Percentiles rank a stretch among this genome's conserved stretches.
phyloP scores from a whole-genome alignment of 2,888 invertebrate species.

The Stenurella melanura region DNA sequence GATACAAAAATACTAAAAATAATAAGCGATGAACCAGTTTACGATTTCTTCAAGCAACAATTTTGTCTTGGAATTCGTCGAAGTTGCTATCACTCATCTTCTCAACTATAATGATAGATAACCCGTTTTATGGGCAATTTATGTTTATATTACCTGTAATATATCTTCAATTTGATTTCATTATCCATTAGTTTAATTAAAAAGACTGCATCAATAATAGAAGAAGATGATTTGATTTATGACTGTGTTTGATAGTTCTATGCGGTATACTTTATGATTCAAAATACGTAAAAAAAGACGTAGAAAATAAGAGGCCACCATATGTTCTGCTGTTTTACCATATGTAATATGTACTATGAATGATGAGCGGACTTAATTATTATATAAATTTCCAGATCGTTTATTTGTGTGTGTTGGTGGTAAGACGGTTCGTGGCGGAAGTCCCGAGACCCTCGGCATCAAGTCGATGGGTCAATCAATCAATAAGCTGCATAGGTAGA shows the following conservation, averaged over 20 bases:
- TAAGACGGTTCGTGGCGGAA: slow-evolving; percentile 29
- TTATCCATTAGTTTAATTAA: slow-evolving; percentile 42
- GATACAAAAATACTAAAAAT: neutral
- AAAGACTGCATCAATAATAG: slow-evolving; percentile 42
- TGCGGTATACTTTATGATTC: neutral
- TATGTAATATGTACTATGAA: slow-evolving; percentile 19
- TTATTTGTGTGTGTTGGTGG: slow-evolving; percentile 38
- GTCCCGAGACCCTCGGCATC: slow-evolving; percentile 19
- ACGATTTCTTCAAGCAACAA: neutral
- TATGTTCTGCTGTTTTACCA: slow-evolving; percentile 26
- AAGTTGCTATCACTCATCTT: slow-evolving; percentile 6
- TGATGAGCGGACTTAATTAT: slow-evolving; percentile 22
- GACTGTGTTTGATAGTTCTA: neutral
- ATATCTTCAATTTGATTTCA: slow-evolving; percentile 44
- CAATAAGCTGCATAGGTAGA: neutral
- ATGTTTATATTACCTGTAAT: slow-evolving; percentile 36
- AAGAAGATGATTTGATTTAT: slow-evolving; percentile 43
- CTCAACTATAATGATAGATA: slow-evolving; percentile 27
- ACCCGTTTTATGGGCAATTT: slow-evolving; percentile 35
- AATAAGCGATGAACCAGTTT: neutral
- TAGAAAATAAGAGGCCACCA: slow-evolving; percentile 3
- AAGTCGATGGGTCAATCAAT: slow-evolving; percentile 21
- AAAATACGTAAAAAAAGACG: slow-evolving; percentile 7
- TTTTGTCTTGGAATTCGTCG: neutral
- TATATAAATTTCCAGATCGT: slow-evolving; percentile 27